Percentiles rank a stretch among this genome's conserved stretches.
phyloP scores from a whole-genome alignment of 2,797 vertebrate species.

The Etheostoma perlongum region DNA sequence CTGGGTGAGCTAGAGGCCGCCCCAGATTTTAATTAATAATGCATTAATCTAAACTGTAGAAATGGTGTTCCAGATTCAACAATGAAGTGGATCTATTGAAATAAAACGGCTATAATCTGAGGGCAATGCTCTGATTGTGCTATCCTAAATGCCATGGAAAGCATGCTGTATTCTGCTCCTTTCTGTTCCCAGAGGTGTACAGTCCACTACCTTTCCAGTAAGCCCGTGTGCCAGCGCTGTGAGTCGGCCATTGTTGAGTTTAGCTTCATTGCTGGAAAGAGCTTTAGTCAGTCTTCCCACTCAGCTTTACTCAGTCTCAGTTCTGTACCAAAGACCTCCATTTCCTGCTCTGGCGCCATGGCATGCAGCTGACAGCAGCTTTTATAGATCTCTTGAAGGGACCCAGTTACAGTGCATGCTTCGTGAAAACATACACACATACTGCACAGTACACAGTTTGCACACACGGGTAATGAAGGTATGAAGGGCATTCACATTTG shows the following conservation, averaged over 20 bases:
- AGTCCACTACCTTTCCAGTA: slow-evolving; percentile 44
- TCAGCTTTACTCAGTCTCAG: slow-evolving; percentile 52
- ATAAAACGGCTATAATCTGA: slow-evolving; percentile 3
- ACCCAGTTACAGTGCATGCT: slow-evolving; percentile 51
- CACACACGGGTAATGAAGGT: neutral
- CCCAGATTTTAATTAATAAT: neutral
- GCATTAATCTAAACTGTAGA: slow-evolving; percentile 2
- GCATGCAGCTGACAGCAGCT: slow-evolving; percentile 68
- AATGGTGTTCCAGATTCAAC: neutral
- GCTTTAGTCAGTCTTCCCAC: slow-evolving; percentile 67
- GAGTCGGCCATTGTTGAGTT: slow-evolving; percentile 68
- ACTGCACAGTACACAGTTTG: slow-evolving; percentile 22
- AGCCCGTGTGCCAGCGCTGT: slow-evolving; percentile 43
- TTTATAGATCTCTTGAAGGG: slow-evolving; percentile 74
- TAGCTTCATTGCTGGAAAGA: slow-evolving; percentile 55
- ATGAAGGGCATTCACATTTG: neutral
- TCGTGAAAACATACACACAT: slow-evolving; percentile 43
- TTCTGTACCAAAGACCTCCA: slow-evolving; percentile 67
- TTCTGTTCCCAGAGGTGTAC: slow-evolving; percentile 29
- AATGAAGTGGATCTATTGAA: neutral
- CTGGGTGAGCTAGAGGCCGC: no score
- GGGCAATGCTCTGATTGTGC: slow-evolving; percentile 11
- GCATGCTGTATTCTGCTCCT: slow-evolving; percentile 17
- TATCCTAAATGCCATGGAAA: slow-evolving; percentile 38
- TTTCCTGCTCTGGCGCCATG: slow-evolving; percentile 78